Evolutionary conservation across 2,113 vertebrate genomes (phyloP).

Genomic region (Puntigrus tetrazona): DNA sequence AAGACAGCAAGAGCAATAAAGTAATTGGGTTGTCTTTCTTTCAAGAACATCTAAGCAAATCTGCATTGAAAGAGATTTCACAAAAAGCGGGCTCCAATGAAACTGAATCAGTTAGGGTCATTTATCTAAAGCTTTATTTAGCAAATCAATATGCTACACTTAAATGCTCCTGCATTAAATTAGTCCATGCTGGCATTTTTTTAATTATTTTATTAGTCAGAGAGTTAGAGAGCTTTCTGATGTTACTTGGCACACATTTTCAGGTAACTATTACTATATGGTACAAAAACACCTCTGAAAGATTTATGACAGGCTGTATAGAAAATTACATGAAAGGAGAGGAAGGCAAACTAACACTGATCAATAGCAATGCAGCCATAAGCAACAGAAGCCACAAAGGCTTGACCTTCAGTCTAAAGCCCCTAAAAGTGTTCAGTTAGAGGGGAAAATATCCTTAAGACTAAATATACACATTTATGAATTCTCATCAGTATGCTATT

Average conservation of each 20-base stretch:
- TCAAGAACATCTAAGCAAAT: not conserved
- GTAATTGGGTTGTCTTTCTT: not conserved
- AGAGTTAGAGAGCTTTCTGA: not conserved
- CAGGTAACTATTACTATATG: not conserved
- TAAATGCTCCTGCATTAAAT: conserved; percentile 1
- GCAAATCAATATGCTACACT: not conserved
- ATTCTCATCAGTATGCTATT: not conserved
- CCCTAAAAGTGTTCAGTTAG: not conserved
- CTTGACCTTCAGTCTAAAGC: not conserved
- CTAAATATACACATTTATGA: not conserved
- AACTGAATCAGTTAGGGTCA: conserved; percentile 1
- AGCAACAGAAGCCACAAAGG: not conserved
- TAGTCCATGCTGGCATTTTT: not conserved
- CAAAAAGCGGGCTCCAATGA: not conserved
- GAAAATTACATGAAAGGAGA: not conserved
- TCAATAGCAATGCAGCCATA: not conserved
- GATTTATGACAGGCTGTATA: conserved; percentile 11
- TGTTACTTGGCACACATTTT: not conserved
- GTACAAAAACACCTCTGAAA: not conserved
- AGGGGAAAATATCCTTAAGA: not conserved
- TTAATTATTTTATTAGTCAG: not conserved
- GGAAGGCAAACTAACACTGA: not conserved
- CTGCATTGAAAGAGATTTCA: not conserved
- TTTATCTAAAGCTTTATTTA: not conserved
- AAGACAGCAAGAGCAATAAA: not conserved